Conservation (phyloP, 2,113 vertebrate genomes). For the Cyrtonyx montezumae region DNA sequence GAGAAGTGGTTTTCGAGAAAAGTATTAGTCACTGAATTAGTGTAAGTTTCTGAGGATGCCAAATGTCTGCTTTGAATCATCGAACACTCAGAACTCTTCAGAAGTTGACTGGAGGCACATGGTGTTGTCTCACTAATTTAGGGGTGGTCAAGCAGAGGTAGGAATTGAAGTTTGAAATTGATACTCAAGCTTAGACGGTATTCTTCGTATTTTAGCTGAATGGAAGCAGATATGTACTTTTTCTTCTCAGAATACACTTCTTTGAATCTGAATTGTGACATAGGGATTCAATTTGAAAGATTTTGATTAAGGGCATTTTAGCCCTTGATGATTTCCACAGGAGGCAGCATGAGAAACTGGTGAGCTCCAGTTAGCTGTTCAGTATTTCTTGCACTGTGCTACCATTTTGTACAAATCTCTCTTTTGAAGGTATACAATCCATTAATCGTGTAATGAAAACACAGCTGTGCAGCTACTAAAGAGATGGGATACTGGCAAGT, state of each 20-base stretch:
- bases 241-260: not conserved
- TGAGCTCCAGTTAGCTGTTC: not conserved
- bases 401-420: not conserved
- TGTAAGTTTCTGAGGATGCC: not conserved
- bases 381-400: not conserved
- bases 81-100: not conserved
- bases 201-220: not conserved
- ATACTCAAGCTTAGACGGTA: not conserved
- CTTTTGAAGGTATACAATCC: constrained; percentile 11
- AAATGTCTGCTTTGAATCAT: not conserved
- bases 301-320: constrained; percentile 6
- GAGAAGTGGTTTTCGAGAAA: not conserved
- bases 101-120: not conserved
- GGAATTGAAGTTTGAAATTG: not conserved
- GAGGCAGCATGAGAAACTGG: not conserved
- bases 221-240: not conserved
- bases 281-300: not conserved
- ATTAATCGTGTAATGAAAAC: not conserved
- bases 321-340: not conserved
- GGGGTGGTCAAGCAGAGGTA: too few species aligned
- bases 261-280: not conserved
- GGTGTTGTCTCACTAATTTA: too few species aligned
- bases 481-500: not conserved
- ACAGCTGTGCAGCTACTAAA: not conserved
- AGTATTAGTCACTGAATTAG: not conserved